These are phyloP conservation scores for Microtus oregoni DNA, from an alignment of 2,113 vertebrate genomes.

Conservation along the genomic window DNA sequence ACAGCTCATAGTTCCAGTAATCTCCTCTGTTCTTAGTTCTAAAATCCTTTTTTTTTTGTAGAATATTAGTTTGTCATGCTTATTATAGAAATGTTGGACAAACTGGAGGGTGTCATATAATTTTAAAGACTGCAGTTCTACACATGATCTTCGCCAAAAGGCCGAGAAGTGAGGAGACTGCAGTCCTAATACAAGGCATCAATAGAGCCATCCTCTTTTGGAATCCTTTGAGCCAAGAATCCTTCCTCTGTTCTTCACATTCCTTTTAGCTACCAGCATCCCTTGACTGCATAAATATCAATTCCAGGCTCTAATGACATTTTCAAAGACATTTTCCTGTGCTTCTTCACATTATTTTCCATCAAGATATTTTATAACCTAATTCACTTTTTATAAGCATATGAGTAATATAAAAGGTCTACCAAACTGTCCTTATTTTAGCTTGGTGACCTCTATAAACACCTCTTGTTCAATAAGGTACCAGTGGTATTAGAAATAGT, in stretches of 20 bases:
- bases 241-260: neutral
- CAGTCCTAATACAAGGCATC: neutral
- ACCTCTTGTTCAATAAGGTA: neutral
- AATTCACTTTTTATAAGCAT: neutral
- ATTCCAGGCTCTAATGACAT: neutral
- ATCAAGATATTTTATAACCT: neutral
- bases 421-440: neutral
- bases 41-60: neutral
- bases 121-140: neutral
- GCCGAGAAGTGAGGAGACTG: neutral
- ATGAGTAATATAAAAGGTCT: neutral
- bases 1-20: neutral
- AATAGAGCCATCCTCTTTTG: neutral
- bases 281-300: neutral
- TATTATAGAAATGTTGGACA: neutral
- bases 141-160: too few species aligned
- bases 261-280: neutral
- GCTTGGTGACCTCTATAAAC: constrained; percentile 8
- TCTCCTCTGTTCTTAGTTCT: neutral
- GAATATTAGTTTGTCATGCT: neutral
- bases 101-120: neutral
- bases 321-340: neutral
- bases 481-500: neutral
- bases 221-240: neutral
- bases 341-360: neutral